Evolutionary conservation across 2,113 vertebrate species (phyloP).

Genomic region (Lipotes vexillifer): DNA sequence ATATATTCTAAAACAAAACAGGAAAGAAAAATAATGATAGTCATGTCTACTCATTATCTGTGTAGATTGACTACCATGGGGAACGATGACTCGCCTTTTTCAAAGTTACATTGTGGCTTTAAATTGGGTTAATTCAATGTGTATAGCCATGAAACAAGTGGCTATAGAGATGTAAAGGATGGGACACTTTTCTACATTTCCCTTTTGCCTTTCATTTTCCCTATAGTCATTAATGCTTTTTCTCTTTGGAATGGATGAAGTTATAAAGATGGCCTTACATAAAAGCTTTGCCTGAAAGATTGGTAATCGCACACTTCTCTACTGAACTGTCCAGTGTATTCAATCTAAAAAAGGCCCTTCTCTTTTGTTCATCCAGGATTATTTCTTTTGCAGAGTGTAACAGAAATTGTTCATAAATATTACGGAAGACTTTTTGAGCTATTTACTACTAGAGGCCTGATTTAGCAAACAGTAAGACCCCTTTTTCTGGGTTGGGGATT

Average conservation of each 20-base stretch:
- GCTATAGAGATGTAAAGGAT: constrained; percentile 42
- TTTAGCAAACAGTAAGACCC: constrained; percentile 51
- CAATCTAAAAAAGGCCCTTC: constrained; percentile 36
- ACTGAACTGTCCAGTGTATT: constrained; percentile 50
- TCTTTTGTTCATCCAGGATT: constrained; percentile 51
- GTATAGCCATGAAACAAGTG: background rate
- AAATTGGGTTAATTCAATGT: constrained; percentile 44
- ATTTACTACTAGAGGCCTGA: constrained; percentile 52
- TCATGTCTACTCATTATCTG: background rate
- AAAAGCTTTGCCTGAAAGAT: constrained; percentile 63
- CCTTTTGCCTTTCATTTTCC: constrained; percentile 63
- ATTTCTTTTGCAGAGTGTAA: constrained; percentile 41
- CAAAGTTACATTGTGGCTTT: constrained; percentile 13
- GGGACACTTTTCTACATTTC: constrained; percentile 33
- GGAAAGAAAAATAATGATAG: constrained; percentile 16
- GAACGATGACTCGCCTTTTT: constrained; percentile 23
- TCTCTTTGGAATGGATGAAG: constrained; percentile 63
- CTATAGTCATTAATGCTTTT: constrained; percentile 53
- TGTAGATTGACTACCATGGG: background rate
- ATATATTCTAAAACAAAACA: constrained; percentile 6
- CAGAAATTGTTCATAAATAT: constrained; percentile 66
- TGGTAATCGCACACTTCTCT: constrained; percentile 43
- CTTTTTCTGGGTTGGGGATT: background rate
- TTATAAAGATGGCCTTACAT: constrained; percentile 62
- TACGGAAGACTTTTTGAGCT: constrained; percentile 57